Evolutionary conservation across 1,140 invertebrate genomes (phyloP).

Genomic region (Stegodyphus mimosarum): DNA sequence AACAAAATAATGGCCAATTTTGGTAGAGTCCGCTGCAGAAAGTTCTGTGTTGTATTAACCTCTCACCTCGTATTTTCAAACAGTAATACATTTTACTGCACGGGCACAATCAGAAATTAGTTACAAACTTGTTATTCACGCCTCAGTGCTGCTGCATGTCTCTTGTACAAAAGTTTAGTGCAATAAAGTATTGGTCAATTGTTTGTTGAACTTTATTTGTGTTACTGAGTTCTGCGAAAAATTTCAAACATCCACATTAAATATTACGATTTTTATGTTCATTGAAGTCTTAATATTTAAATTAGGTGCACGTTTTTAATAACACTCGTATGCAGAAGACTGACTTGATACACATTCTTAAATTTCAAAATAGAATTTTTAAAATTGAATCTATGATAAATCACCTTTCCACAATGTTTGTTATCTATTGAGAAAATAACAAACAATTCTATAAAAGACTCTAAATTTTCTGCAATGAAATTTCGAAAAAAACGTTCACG

Average conservation of each 20-base stretch:
- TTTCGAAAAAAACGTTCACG: too few species aligned
- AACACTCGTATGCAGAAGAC: too few species aligned
- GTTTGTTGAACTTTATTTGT: slow-evolving; percentile 1
- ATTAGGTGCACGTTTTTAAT: too few species aligned
- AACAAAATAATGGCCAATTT: neutral
- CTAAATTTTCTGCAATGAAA: too few species aligned
- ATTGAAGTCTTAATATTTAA: too few species aligned
- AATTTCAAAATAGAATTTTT: too few species aligned
- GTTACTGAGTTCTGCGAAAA: neutral
- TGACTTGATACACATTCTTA: too few species aligned
- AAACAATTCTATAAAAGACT: too few species aligned
- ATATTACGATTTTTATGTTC: too few species aligned
- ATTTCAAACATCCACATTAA: neutral
- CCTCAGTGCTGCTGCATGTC: slow-evolving; percentile 35
- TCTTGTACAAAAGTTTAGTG: slow-evolving; percentile 37
- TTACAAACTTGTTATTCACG: slow-evolving; percentile 12
- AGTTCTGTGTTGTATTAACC: neutral
- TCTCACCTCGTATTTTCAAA: neutral
- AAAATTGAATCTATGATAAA: too few species aligned
- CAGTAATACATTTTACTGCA: neutral
- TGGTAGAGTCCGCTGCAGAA: neutral
- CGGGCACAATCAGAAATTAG: slow-evolving; percentile 40
- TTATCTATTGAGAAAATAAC: too few species aligned
- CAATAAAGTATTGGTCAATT: slow-evolving; percentile 32
- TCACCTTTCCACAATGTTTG: too few species aligned